Evolutionary conservation across 2,113 vertebrate genomes (phyloP).

Genomic region (Pluvianellus socialis): DNA sequence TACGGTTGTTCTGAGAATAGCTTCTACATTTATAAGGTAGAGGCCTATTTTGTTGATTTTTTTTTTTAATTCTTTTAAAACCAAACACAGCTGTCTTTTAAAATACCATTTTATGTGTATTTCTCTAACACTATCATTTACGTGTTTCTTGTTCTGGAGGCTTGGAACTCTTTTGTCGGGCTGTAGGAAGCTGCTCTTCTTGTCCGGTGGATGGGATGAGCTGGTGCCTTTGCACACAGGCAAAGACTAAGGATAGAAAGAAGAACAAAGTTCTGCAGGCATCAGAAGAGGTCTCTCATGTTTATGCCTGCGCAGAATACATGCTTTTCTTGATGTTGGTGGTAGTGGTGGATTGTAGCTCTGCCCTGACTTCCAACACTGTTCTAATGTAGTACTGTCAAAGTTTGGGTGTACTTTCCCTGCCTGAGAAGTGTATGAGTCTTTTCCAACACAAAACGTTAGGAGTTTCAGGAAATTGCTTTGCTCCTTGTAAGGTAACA

Average conservation of each 20-base stretch:
- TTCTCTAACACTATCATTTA: neutral
- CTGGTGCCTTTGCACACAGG: neutral
- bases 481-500: neutral
- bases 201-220: neutral
- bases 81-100: neutral
- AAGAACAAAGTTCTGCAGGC: neutral
- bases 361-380: neutral
- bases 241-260: neutral
- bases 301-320: neutral
- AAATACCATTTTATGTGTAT: neutral
- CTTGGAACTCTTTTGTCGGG: neutral
- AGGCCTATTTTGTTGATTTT: fast-evolving
- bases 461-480: neutral
- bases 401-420: neutral
- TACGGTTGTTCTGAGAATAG: conserved; percentile 90
- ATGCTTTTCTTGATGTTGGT: neutral
- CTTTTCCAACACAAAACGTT: neutral
- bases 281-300: neutral
- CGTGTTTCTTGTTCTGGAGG: neutral
- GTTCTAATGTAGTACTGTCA: neutral
- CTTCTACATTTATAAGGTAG: conserved; percentile 92
- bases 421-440: fast-evolving
- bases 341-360: neutral
- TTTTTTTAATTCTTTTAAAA: neutral
- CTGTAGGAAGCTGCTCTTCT: neutral